phyloP scores from a whole-genome alignment of 2,888 invertebrate genomes.

The Parnassius mnemosyne region DNA sequence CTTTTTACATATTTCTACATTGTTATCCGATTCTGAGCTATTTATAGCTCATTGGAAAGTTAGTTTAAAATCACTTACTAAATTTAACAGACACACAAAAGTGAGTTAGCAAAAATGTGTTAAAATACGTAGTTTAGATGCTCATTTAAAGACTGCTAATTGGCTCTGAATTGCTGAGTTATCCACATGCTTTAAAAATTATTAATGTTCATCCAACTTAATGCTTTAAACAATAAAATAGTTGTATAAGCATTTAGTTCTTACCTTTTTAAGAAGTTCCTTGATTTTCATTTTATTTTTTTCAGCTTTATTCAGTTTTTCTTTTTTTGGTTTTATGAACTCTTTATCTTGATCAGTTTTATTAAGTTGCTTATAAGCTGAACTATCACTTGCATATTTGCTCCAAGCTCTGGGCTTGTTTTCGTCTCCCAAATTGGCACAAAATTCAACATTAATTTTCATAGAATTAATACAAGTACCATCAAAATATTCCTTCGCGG shows the following conservation, averaged over 20 bases:
- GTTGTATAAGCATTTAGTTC: neutral
- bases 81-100: no score
- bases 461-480: constrained; percentile 91
- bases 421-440: constrained; percentile 83
- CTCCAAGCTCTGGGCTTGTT: constrained; percentile 96
- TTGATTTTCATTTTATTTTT: constrained; percentile 80
- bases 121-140: no score
- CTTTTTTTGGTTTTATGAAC: constrained; percentile 50
- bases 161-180: no score
- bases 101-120: no score
- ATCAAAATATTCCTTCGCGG: constrained; percentile 89
- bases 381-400: constrained; percentile 91
- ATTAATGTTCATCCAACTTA: no score
- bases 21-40: no score
- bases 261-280: constrained; percentile 84
- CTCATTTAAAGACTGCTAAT: no score
- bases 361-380: constrained; percentile 80
- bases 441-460: constrained; percentile 88
- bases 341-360: constrained; percentile 52
- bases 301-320: constrained; percentile 53
- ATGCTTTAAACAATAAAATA: no score
- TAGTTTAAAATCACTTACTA: no score
- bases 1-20: no score
- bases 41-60: no score
- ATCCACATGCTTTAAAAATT: no score